Conservation (phyloP, 2,113 vertebrate genomes). For the Sylvietta virens region DNA sequence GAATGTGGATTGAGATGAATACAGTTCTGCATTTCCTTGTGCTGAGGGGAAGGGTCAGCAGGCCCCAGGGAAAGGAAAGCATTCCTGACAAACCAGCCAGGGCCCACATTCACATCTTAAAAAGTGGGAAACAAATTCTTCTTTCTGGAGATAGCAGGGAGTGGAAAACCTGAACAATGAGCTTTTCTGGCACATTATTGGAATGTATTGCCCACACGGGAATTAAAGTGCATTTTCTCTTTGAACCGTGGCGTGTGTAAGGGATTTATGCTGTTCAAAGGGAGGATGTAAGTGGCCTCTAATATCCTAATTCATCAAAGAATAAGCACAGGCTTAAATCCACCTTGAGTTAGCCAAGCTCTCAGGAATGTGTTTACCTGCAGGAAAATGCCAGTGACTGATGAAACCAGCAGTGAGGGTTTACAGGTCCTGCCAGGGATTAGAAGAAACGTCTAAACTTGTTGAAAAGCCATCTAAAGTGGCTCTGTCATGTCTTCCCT, state of each 20-base stretch:
- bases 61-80: neutral
- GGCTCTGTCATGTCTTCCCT: neutral
- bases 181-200: conserved; percentile 21
- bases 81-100: neutral
- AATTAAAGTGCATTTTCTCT: conserved; percentile 33
- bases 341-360: conserved; percentile 6
- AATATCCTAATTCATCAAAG: conserved; percentile 45
- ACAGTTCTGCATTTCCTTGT: neutral
- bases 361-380: conserved; percentile 45
- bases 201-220: neutral
- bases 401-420: neutral
- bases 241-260: neutral
- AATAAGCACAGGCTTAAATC: conserved; percentile 22
- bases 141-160: neutral
- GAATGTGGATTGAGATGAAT: neutral
- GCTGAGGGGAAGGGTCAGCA: neutral
- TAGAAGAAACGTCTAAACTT: neutral
- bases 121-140: neutral
- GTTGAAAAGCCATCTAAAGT: conserved; percentile 1
- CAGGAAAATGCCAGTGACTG: neutral
- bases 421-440: neutral
- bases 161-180: neutral
- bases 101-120: neutral
- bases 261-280: conserved; percentile 54
- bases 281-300: neutral